Evolutionary conservation across 2,888 invertebrate genomes (phyloP).

Genomic region (Lucinisca nassula): DNA sequence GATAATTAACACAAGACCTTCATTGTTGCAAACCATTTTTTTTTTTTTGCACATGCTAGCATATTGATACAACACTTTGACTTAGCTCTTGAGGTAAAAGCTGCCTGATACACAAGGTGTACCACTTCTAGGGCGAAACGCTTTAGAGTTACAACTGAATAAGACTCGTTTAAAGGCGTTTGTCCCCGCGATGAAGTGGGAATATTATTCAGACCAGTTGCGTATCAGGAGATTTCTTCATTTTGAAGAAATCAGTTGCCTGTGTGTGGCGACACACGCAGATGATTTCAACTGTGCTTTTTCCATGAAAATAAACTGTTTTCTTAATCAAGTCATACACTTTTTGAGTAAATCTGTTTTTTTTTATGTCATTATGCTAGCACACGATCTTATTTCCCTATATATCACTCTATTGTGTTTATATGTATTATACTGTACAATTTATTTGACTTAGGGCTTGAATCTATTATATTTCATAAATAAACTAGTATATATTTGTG

Average conservation of each 20-base stretch:
- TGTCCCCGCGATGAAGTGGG: not conserved
- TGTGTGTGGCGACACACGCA: not conserved
- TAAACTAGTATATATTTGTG: too few relatives aligned
- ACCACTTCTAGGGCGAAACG: not conserved
- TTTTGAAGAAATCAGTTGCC: not conserved
- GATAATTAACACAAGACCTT: too few relatives aligned
- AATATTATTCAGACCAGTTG: not conserved
- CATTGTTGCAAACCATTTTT: too few relatives aligned
- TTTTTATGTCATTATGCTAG: not conserved
- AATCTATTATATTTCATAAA: too few relatives aligned
- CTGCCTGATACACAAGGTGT: conserved; percentile 7
- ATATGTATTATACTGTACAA: too few relatives aligned
- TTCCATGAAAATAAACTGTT: not conserved
- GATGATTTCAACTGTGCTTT: not conserved
- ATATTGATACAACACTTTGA: too few relatives aligned
- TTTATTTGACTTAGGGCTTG: too few relatives aligned
- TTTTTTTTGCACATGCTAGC: too few relatives aligned
- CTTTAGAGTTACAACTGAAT: conserved; percentile 6
- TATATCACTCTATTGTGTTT: too few relatives aligned
- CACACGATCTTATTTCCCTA: not conserved
- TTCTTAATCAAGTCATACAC: not conserved
- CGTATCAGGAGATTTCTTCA: not conserved
- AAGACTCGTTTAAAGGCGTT: not conserved
- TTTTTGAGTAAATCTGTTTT: not conserved
- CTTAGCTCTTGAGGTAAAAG: not conserved